Evolutionary conservation across 2,113 vertebrate species (phyloP), one percentile per base, ranked within the genome.

Genomic region (Solea senegalensis): DNA sequence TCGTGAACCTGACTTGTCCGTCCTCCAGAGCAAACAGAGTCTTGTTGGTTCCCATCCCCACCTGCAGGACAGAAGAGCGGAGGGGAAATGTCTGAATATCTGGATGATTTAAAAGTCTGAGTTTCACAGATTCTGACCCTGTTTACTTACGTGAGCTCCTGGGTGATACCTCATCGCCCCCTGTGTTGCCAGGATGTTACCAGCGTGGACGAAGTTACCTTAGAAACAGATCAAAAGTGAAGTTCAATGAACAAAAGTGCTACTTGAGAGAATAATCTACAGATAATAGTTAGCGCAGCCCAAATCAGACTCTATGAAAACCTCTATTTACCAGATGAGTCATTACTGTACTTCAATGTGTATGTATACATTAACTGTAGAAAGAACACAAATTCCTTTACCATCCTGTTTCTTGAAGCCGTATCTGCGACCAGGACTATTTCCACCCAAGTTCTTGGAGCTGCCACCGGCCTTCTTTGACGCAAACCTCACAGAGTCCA

Each of bases 181-280:
- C 86, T 99, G 98, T 0, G 97, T 99, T 1, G 94, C 97, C 44
- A 99, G 58, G 84, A 95, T 95, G 85, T 98, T 98, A 10, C 98
- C 98, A 12, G 95, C 95, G 0, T 95, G 95, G 79, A 98, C 97
- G 75, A 96, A 95, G 0, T 91, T 76, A 66, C 97, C 98, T 99
- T 63, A 51, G 83, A 62, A 62, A 76, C 4, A 39, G 14, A 73
- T 4, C 11, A 16, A 69, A 40, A 15, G 48, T 48, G 4, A 56
- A 0, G 16, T 21, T 34, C 3, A 34, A 34, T 34, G 3, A 34
- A 34, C 5, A 34, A 34, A 34, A 34, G 34, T 34, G 34, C 34
- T 34, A 21, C 21, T 21, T 21, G 21, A 21, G 21, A 21, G 21
- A 21, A 21, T 21, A 21, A 21, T 21, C 21, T 21, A 21, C 21